Base-by-base conservation (phyloP, 2,888 invertebrate species). In the Drosophila anceps region DNA sequence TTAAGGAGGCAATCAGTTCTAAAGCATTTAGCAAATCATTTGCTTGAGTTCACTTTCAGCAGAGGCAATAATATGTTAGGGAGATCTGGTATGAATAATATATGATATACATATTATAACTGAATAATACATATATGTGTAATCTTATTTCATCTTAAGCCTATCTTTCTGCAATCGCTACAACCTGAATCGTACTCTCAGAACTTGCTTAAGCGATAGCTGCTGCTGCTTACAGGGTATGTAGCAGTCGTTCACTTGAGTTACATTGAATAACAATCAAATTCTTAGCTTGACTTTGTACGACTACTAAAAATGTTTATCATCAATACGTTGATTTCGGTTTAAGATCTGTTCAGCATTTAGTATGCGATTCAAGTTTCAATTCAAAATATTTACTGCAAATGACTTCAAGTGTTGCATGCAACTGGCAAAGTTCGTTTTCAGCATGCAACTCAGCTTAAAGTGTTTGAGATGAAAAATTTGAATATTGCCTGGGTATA, bases 1-100 rank as follows among this genome's bases (percentile, higher is more conserved):
- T 6, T 29, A 20, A 24, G 24, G 13, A 7, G 63, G n/a, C 44
- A 62, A 44, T 62, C 44, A 61, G 18, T 35, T 61, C 20, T 31
- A 10, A 6, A 15, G 9, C 61, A 44, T 44, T 29, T 46, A 35
- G 5, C 3, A 33, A 33, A 46, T 29, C 12, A 27, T 53, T 37
- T 29, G 9, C 55, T 13, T 9, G 29, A 48, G 10, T 10, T 13
- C 9, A 15, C 29, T 7, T 33, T 33, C 12, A 33, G 12, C 10
- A n/a, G n/a, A n/a, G 27, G 29, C 24, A 24, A 44, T 18, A 18
- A 18, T 8, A 41, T 3, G 6, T 7, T 9, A 9, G 10, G 9
- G 12, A 44, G 27, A 15, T 10, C 10, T 5, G 4, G 2, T 1
- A 3, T n/a, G 46, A 10, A 48, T 29, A 29, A 43, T 24, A 44